Base-by-base conservation (phyloP, 2,113 vertebrate genomes). In the Verasper variegatus region DNA sequence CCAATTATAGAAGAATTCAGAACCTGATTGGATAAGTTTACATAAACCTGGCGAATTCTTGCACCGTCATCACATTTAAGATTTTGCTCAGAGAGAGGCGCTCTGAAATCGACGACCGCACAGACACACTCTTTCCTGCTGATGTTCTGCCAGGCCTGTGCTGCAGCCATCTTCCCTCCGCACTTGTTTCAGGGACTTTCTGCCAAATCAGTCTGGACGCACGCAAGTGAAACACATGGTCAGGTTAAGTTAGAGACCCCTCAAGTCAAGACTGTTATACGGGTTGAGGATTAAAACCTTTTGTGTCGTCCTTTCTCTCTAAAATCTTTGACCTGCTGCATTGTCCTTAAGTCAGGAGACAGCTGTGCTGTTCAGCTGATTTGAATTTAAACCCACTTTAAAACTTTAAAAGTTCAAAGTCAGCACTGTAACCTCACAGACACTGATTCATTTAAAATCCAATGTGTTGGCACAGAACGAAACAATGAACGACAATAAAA, bases 391-490 rank as follows among this genome's bases (percentile, higher is more conserved):
- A 31, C 27, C 5, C 27, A 31, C 27, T 31, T 31, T 31, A 3
- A 70, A n/a, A 72, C 35, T 78, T 80, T 63, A 1, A n/a, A 52
- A 52, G 17, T 51, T n/a, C 18, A 55, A 10, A 59, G 69, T 84
- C 86, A 84, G 70, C 67, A 68, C 69, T 84, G 76, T 47, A 66
- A 20, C 69, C 65, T 79, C 58, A 21, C 52, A 68, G 66, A 40
- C 17, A 72, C 3, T 40, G 37, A 62, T 79, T 78, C 27, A 68
- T 74, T 76, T 54, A 61, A 55, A 77, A 68, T 71, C 66, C 68
- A 63, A 31, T 55, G 54, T 18, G 56, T 13, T 15, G 64, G 17
- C 64, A 18, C n/a, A 56, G n/a, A 68, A 20, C 35, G 60, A 76
- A 81, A 24, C 31, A 56, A 6, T 60, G 18, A 52, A 24, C 64